Percentiles rank a stretch among this genome's conserved stretches.
Conservation (phyloP, 1,140 invertebrate genomes). For the Venustaconcha ellipsiformis region DNA sequence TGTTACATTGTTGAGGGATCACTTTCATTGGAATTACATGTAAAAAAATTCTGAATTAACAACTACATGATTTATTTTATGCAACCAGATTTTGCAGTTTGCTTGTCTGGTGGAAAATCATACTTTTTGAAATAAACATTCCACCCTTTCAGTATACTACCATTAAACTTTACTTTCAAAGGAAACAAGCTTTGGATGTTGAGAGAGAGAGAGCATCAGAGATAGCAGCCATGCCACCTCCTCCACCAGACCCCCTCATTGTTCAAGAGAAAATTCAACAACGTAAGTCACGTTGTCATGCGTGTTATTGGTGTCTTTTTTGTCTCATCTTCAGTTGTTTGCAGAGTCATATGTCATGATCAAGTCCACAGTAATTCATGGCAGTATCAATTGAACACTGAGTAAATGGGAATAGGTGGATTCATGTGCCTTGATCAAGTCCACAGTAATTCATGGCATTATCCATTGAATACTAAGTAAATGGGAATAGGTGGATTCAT, state of each 20-base stretch:
- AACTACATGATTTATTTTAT: no score
- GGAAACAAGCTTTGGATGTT: constrained; percentile 55
- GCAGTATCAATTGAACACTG: not conserved
- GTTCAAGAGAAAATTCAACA: constrained; percentile 25
- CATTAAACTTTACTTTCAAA: constrained; percentile 30
- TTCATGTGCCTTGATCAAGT: no score
- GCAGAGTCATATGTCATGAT: not conserved
- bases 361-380: not conserved
- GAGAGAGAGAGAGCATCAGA: constrained; percentile 56
- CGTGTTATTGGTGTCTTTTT: not conserved
- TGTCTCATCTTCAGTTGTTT: not conserved
- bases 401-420: not conserved
- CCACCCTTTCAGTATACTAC: not conserved
- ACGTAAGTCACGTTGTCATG: constrained; percentile 31
- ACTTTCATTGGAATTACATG: no score
- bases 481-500: no score
- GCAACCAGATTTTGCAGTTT: not conserved
- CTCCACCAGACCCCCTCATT: constrained; percentile 50
- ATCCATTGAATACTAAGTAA: no score
- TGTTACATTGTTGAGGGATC: no score
- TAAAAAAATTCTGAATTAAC: no score
- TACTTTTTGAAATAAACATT: not conserved
- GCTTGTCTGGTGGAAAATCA: not conserved
- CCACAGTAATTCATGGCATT: no score
- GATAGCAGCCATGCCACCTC: constrained; percentile 59